These are phyloP conservation scores for Saccopteryx bilineata DNA, from an alignment of 2,113 vertebrate genomes.

Conservation along the genomic window DNA sequence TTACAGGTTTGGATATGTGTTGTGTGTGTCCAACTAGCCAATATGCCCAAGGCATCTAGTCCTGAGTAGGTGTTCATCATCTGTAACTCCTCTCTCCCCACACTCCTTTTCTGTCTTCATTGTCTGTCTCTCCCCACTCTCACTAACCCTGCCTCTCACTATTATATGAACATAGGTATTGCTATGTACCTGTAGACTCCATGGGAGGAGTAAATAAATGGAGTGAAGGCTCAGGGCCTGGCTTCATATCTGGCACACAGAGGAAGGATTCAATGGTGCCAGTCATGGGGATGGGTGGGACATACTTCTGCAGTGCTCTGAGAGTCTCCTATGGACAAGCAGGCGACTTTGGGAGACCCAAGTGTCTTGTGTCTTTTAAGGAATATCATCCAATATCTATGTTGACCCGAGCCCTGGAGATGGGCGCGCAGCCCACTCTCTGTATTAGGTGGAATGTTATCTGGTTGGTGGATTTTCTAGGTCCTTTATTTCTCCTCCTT, in stretches of 20 bases:
- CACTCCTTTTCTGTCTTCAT: neutral
- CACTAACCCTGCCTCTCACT: neutral
- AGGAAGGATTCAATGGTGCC: neutral
- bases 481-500: neutral
- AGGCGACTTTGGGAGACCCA: neutral
- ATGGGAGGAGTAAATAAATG: neutral
- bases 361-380: neutral
- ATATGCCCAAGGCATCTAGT: fast-evolving
- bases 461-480: neutral
- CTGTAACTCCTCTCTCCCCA: neutral
- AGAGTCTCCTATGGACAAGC: neutral
- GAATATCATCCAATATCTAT: neutral
- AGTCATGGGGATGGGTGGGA: neutral
- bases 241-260: neutral
- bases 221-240: neutral
- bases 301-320: neutral
- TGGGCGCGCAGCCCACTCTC: neutral
- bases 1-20: neutral
- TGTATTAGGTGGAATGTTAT: neutral
- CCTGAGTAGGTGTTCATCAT: neutral
- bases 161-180: neutral
- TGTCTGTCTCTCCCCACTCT: neutral
- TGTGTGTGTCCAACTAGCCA: neutral
- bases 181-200: neutral
- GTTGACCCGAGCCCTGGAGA: neutral